Evolutionary conservation across 2,113 vertebrate species (phyloP).

Genomic region (Columba livia): DNA sequence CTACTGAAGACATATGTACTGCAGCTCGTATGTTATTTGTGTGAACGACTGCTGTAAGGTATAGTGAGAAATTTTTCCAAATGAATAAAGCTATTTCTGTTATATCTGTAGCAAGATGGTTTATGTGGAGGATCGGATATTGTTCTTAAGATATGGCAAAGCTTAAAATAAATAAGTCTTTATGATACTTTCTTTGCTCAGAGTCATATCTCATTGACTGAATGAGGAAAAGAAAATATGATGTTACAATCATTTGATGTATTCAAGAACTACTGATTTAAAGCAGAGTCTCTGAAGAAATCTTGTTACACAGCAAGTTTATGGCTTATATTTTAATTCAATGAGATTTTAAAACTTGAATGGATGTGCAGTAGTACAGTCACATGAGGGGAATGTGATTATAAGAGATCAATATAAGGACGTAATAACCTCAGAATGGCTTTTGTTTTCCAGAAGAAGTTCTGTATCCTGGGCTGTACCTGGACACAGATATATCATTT

Average conservation of each 20-base stretch:
- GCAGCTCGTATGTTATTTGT: not conserved
- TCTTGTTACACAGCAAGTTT: not conserved
- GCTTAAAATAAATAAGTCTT: constrained; percentile 13
- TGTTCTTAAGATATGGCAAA: not conserved
- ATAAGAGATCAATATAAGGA: not conserved
- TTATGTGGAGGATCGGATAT: not conserved
- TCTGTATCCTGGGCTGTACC: not conserved
- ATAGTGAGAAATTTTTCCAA: not conserved
- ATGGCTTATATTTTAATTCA: not conserved
- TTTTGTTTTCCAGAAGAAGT: not conserved
- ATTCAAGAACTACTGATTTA: not conserved
- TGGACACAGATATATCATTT: not conserved
- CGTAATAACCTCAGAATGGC: not conserved
- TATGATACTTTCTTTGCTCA: not conserved
- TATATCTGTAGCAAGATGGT: not conserved
- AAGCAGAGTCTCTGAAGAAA: not conserved
- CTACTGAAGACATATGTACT: not conserved
- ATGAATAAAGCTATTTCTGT: not conserved
- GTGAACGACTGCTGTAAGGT: not conserved
- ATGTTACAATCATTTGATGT: not conserved
- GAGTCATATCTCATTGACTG: not conserved
- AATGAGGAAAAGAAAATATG: constrained; percentile 11
- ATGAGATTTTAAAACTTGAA: not conserved
- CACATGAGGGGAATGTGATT: not conserved
- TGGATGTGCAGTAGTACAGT: not conserved